Percentiles rank a stretch among this genome's conserved stretches.
Evolutionary conservation across 2,888 invertebrate species (phyloP).

Genomic region (Drosophila melanocephala): DNA sequence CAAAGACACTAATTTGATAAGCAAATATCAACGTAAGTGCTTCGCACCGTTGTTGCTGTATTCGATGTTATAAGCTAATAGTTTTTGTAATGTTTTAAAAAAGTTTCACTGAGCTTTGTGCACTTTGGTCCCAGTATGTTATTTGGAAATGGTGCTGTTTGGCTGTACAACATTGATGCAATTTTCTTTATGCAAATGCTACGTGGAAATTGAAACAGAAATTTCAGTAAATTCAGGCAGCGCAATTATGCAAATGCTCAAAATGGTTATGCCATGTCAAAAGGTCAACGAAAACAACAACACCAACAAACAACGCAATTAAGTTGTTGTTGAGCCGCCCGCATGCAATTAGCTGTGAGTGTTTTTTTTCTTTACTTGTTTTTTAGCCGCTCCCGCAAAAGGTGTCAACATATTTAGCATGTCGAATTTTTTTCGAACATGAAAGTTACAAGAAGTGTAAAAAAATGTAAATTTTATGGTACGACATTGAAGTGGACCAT

Average conservation of each 20-base stretch:
- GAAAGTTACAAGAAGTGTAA: constrained; percentile 51
- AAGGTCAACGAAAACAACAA: constrained; percentile 63
- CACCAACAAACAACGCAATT: constrained; percentile 64
- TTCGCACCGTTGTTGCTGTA: constrained; percentile 13
- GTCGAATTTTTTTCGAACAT: constrained; percentile 59
- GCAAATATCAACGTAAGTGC: constrained; percentile 58
- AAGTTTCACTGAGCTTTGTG: constrained; percentile 35
- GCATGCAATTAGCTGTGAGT: constrained; percentile 70
- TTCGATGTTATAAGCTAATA: constrained; percentile 40
- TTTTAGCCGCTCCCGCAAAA: constrained; percentile 37
- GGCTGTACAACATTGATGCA: constrained; percentile 36
- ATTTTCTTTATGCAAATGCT: constrained; percentile 64
- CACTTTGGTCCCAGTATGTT: constrained; percentile 32
- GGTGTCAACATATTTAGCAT: constrained; percentile 76
- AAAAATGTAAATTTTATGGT: constrained; percentile 72
- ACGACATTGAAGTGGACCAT: constrained; percentile 66
- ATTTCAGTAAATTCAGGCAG: constrained; percentile 64
- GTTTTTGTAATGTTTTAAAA: constrained; percentile 40
- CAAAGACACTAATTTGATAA: constrained; percentile 71
- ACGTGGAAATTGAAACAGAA: constrained; percentile 60
- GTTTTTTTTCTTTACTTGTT: constrained; percentile 33
- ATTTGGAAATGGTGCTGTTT: constrained; percentile 48
- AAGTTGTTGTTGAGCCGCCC: constrained; percentile 72
- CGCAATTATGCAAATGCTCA: constrained; percentile 73
- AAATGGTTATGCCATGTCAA: constrained; percentile 42